Conservation (phyloP, 1,140 invertebrate genomes). For the Pogonognathellus flavescens region DNA sequence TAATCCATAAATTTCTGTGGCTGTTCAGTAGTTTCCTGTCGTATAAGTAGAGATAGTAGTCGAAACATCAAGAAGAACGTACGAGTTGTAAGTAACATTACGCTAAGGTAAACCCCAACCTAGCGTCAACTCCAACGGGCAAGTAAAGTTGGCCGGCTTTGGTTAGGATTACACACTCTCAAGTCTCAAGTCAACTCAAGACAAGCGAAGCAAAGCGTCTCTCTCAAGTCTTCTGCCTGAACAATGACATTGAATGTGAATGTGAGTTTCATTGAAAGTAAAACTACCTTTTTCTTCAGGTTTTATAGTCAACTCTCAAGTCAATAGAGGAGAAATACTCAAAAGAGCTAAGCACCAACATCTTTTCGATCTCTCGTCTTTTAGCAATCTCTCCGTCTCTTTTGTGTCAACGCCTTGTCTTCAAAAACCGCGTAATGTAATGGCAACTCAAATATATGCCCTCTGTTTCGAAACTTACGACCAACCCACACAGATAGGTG, state of each 20-base stretch:
- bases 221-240: slow-evolving; percentile 2
- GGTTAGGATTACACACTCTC: slow-evolving; percentile 29
- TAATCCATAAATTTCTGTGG: slow-evolving; percentile 47
- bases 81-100: too few species aligned
- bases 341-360: slow-evolving; percentile 15
- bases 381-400: neutral
- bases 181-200: slow-evolving; percentile 21
- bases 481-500: too few species aligned
- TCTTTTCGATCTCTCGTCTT: neutral
- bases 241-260: slow-evolving; percentile 29
- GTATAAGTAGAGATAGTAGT: too few species aligned
- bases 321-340: slow-evolving; percentile 21
- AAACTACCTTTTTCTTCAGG: slow-evolving; percentile 27
- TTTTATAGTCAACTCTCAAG: slow-evolving; percentile 42
- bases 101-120: too few species aligned
- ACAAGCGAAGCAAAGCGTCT: slow-evolving; percentile 1
- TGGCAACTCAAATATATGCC: neutral
- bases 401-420: slow-evolving; percentile 13
- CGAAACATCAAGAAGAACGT: too few species aligned
- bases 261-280: slow-evolving; percentile 49
- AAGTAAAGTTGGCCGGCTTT: slow-evolving; percentile 19
- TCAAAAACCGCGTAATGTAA: slow-evolving; percentile 19
- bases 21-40: neutral
- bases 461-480: too few species aligned
- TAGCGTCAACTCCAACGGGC: neutral